These are phyloP conservation scores for Lonchura striata DNA, from an alignment of 2,113 vertebrate genomes.

Conservation along the genomic window DNA sequence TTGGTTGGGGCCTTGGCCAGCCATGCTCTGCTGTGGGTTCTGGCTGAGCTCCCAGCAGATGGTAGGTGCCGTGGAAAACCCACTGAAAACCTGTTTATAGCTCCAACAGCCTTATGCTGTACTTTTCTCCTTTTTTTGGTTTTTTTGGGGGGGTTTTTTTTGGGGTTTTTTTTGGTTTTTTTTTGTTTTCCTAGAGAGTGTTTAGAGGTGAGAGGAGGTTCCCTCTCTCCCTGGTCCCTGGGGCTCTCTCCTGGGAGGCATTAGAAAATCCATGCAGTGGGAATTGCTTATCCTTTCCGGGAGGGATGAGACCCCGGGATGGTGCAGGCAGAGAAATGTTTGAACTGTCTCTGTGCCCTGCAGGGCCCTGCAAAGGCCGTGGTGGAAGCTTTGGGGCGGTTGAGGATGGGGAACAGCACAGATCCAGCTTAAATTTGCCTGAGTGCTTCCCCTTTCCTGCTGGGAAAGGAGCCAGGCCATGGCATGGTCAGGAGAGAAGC, in stretches of 20 bases:
- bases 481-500: neutral
- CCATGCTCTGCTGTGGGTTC: neutral
- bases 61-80: neutral
- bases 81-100: neutral
- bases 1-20: neutral
- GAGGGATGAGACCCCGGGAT: neutral
- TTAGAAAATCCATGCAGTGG: neutral
- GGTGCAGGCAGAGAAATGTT: neutral
- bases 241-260: neutral
- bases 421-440: neutral
- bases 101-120: neutral
- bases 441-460: neutral
- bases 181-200: neutral
- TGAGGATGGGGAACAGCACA: neutral
- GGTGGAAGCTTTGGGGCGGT: neutral
- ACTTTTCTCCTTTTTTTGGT: neutral
- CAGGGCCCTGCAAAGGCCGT: accelerated
- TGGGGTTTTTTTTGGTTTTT: neutral
- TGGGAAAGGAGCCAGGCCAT: neutral
- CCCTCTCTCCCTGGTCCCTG: neutral
- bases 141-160: no score
- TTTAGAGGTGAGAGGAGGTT: neutral
- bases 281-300: neutral
- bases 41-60: neutral
- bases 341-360: neutral